Base-by-base conservation (phyloP, 2,113 vertebrate species). In the Mesocricetus auratus region DNA sequence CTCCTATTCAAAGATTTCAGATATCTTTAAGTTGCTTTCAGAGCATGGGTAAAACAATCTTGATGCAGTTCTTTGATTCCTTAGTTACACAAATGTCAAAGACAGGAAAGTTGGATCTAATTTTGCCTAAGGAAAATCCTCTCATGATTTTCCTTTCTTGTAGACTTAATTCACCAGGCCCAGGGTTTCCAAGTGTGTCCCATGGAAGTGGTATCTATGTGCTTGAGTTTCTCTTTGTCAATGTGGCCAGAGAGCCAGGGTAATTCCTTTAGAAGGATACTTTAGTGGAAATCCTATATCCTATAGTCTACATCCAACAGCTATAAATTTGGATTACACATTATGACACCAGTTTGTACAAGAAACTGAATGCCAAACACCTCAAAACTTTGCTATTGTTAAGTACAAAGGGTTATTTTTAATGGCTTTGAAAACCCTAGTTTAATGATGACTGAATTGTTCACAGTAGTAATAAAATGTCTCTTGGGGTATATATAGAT, bases 41-140 rank as follows among this genome's bases (percentile, higher is more conserved):
- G 45, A 79, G 22, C 13, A 6, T 79, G 36, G 13, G 11, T 62
- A 92, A 85, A 29, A 94, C 31, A 11, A 66, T 36, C n/a, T 66
- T 86, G 31, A 39, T 22, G 26, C 26, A n/a, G 36, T 39, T 16
- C 11, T 39, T 60, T 13, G 26, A 22, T 58, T 91, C 39, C 50
- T 85, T 85, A 33, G 24, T 60, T 71, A 71, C 93, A 87, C 39
- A 53, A 4, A 58, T 62, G 45, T 69, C 68, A 96, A 74, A 93
- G 11, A 77, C 22, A 66, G 33, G 85, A 79, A 89, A 89, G 29
- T 50, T 90, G 71, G 7, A 21, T 91, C 4, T 58, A 45, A 71
- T 68, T 73, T 90, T 78, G 4, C 42, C 86, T 77, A 64, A 86
- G 29, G 26, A 85, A 26, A 90, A 66, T n/a, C 68, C 33, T 53